Conservation (phyloP, 2,888 invertebrate genomes). For the Drosophila planitibia region DNA sequence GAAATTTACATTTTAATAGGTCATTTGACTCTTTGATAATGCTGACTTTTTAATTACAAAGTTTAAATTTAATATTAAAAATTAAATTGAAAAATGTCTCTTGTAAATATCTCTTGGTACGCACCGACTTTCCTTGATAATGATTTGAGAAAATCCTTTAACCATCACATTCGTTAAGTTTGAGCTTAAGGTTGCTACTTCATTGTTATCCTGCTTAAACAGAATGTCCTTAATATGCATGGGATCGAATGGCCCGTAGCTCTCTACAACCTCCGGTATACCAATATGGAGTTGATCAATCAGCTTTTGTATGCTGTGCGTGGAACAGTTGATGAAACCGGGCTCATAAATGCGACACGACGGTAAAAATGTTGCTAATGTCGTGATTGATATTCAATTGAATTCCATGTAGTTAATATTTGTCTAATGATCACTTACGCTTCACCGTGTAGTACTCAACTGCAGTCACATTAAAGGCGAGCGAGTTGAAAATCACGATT, state of each 20-base stretch:
- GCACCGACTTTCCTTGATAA: slow-evolving; percentile 88
- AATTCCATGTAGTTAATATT: neutral
- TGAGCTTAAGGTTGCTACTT: slow-evolving; percentile 89
- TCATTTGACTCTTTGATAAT: neutral
- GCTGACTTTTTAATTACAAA: neutral
- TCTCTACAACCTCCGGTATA: slow-evolving; percentile 80
- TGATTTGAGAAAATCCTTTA: slow-evolving; percentile 88
- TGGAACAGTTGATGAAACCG: slow-evolving; percentile 89
- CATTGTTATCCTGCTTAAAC: slow-evolving; percentile 90
- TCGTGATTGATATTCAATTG: neutral
- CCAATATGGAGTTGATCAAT: slow-evolving; percentile 87
- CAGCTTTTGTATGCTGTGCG: slow-evolving; percentile 86
- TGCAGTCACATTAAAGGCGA: slow-evolving; percentile 26
- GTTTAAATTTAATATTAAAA: neutral
- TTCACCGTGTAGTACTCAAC: slow-evolving; percentile 71
- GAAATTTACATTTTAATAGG: neutral
- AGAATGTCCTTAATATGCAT: slow-evolving; percentile 88
- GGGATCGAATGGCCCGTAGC: slow-evolving; percentile 88
- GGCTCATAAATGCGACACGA: slow-evolving; percentile 89
- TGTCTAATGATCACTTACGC: slow-evolving; percentile 60
- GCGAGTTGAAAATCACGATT: slow-evolving; percentile 30
- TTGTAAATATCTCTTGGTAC: slow-evolving; percentile 51
- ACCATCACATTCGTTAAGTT: slow-evolving; percentile 89
- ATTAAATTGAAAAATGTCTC: neutral
- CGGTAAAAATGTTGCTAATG: slow-evolving; percentile 56